Evolutionary conservation across 2,888 invertebrate genomes (phyloP), one percentile per base, ranked within the genome.

Genomic region (Phortica magna): DNA sequence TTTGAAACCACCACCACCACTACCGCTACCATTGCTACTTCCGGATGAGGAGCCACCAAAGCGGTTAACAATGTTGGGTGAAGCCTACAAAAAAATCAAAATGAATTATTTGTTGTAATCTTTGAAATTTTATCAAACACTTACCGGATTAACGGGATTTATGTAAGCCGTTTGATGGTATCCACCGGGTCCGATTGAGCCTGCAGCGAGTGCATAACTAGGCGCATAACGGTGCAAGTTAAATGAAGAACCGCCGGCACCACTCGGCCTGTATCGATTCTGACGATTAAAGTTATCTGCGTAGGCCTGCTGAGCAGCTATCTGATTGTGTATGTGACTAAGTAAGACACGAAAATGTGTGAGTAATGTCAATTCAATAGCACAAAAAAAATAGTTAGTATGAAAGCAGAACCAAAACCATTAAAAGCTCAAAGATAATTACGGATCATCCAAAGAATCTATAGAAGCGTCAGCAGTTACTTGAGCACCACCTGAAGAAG

Each of bases 141-240:
- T 92, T 92, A 95, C 95, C 70, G 94, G 93, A 90, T 95, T 95
- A 80, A 91, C 91, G 0, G 95, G 95, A 82, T 89, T 93, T 43
- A 95, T 93, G 7, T 91, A 91, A 39, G 94, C 95, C 0, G 93
- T 90, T 84, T 95, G 95, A 73, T 93, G 93, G 17, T 91, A 90
- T 77, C 92, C 94, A 22, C 91, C 93, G 0, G 94, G 93, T 39
- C 94, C 94, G 68, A 93, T 91, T 0, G 92, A 91, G 0, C 93
- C 94, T 57, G 93, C 90, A 1, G 95, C 94, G 64, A 90, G 92
- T 0, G 95, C 94, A 82, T 88, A 91, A 73, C 86, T 90, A 57
- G 91, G 91, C 19, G 89, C 89, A 84, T 91, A 91, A 39, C 87
- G 86, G 64, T 87, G 84, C 0, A 84, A 78, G 71, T 83, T 82